A percentile compares a stretch with the other conserved stretches of the same genome.
phyloP scores from a whole-genome alignment of 1,140 invertebrate genomes.

The Diorhabda sublineata region DNA sequence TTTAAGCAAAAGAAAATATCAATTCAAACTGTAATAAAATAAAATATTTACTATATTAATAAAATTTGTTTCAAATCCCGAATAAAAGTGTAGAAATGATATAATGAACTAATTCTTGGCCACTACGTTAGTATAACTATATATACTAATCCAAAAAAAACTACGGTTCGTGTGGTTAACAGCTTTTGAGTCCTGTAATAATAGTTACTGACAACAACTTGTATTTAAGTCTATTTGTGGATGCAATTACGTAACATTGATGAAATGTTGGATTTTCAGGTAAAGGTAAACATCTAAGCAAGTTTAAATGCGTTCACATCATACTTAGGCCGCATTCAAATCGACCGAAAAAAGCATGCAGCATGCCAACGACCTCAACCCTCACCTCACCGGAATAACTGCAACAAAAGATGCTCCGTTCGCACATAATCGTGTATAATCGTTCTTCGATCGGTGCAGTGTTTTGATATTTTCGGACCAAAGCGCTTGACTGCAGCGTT shows the following conservation, averaged over 20 bases:
- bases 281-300: background rate
- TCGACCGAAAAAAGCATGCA: slow-evolving; percentile 22
- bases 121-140: too few relatives aligned
- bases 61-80: too few relatives aligned
- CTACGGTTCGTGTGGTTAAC: too few relatives aligned
- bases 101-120: too few relatives aligned
- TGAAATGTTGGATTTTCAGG: background rate
- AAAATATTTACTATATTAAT: too few relatives aligned
- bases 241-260: background rate
- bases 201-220: too few relatives aligned
- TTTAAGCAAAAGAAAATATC: too few relatives aligned
- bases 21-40: too few relatives aligned
- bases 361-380: slow-evolving; percentile 25
- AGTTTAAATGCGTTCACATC: background rate
- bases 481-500: background rate
- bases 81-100: too few relatives aligned
- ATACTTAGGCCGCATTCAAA: slow-evolving; percentile 13
- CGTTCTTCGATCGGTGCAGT: slow-evolving; percentile 16
- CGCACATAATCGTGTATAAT: slow-evolving; percentile 6
- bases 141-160: too few relatives aligned
- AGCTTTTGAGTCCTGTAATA: too few relatives aligned
- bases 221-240: too few relatives aligned
- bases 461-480: background rate
- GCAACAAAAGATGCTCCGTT: slow-evolving; percentile 17
- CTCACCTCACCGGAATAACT: slow-evolving; percentile 15